These are phyloP conservation scores for Diplogasteroides magnus DNA, from an alignment of 1,140 invertebrate species.

Conservation along the genomic window DNA sequence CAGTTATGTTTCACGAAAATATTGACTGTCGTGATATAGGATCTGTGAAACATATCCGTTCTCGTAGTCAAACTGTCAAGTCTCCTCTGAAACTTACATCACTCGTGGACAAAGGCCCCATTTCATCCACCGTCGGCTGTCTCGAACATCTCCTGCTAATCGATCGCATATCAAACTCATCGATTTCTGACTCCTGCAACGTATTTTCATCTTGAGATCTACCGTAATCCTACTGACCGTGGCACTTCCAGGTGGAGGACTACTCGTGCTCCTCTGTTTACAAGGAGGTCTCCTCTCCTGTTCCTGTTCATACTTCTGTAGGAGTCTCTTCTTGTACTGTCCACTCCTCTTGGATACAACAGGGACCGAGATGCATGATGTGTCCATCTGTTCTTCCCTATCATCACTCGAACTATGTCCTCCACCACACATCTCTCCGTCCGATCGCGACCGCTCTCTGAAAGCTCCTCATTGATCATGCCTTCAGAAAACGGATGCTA, in stretches of 20 bases:
- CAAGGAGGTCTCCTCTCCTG: slow-evolving; percentile 18
- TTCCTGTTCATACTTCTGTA: slow-evolving; percentile 43
- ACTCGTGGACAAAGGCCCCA: too few species aligned
- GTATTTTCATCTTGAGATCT: not conserved
- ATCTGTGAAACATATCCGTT: too few species aligned
- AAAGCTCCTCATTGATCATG: slow-evolving; percentile 11
- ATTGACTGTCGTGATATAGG: too few species aligned
- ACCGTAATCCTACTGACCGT: slow-evolving; percentile 14
- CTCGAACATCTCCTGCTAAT: slow-evolving; percentile 31
- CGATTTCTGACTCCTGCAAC: slow-evolving; percentile 20
- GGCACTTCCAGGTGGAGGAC: slow-evolving; percentile 21
- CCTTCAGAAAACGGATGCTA: slow-evolving; percentile 13
- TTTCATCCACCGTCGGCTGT: slow-evolving; percentile 51
- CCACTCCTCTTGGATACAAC: slow-evolving; percentile 25
- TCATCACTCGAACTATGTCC: slow-evolving; percentile 14
- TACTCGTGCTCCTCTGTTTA: slow-evolving; percentile 14
- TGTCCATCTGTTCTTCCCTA: slow-evolving; percentile 36
- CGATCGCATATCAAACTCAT: slow-evolving; percentile 18
- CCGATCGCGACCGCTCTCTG: slow-evolving; percentile 49
- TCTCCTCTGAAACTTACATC: too few species aligned
- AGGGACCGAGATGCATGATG: slow-evolving; percentile 46
- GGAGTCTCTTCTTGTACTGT: slow-evolving; percentile 46
- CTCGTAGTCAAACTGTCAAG: too few species aligned
- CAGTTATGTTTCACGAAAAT: too few species aligned
- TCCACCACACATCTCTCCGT: slow-evolving; percentile 38